Base-by-base conservation (phyloP, 2,888 invertebrate species). In the Nezara viridula region DNA sequence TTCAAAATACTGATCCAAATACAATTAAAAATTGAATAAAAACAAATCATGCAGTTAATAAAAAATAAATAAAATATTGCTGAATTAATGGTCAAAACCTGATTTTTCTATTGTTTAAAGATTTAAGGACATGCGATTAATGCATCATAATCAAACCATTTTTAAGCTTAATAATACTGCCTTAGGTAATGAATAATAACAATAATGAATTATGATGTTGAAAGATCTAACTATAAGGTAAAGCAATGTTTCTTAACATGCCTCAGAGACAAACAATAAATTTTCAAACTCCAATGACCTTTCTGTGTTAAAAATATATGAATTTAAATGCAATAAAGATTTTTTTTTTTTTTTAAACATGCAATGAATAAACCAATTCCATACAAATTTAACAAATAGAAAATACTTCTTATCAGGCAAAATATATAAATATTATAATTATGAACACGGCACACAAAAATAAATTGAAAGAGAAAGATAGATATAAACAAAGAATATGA, bases 21-120 rank as follows among this genome's bases (percentile, higher is more conserved):
- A 14, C 19, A 73, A 16, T 27, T 2, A 73, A 73, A 73, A 60
- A 9, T 73, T 19, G 2, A 24, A 77, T 24, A 77, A 77, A 77
- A 77, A n/a, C n/a, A n/a, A 40, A 37, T 32, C 32, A 77, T 77
- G 81, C 81, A 73, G 37, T 37, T 37, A 73, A 73, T 73, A 73
- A 19, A 73, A 73, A 37, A 37, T 44, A 77, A 37, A 77, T 47
- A 44, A 81, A 81, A 44, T 40, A 77, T 24, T 37, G n/a, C 44
- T 40, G n/a, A 44, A 5, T 40, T 81, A n/a, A 81, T 81, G 81
- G 81, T n/a, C 81, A 81, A 81, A 81, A 81, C 44, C 81, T 81
- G 81, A 81, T 44, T 40, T 60, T 60, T 37, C 19, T 19, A 10
- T 27, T 21, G 10, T 21, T 37, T 73, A 37, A 73, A 73, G 37